Base-by-base conservation (phyloP, 2,797 vertebrate genomes). In the Orientallactaga sibirica region DNA sequence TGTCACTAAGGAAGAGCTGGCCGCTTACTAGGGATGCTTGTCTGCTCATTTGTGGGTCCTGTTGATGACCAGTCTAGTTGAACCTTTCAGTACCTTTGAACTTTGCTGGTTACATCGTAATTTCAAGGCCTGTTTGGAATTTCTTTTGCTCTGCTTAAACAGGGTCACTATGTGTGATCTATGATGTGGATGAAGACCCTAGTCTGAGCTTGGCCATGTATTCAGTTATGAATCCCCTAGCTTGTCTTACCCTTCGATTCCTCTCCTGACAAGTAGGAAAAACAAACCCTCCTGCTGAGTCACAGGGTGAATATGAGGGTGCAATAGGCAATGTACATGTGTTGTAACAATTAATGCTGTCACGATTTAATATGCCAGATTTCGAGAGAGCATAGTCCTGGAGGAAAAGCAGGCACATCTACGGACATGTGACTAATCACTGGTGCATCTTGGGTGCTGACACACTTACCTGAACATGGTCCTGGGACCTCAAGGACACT, bases 1-100 rank as follows among this genome's bases (percentile, higher is more conserved):
- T n/a, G 9, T 37, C 3, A 14, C 22, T 19, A 3, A 4, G 61
- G 55, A 52, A n/a, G 48, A 5, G 15, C 18, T 2, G 19, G 0
- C 24, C 2, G 3, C 0, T 0, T 3, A 0, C 7, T 52, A 7
- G 37, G 7, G 2, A 7, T 22, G 33, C 64, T 33, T 25, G 52
- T 41, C 84, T 43, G 68, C 61, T 74, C 55, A n/a, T 16, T n/a
- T 16, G 68, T 9, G 33, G 62, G 27, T 37, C 92, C 10, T 2
- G 55, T 37, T 33, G 15, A n/a, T 11, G 52, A 14, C 7, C 2
- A 1, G 18, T 52, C 29, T 91, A 1, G 18, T 27, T 4, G 48
- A 81, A 24, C 14, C 66, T 20, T 67, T 27, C 14, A 12, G 27
- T 66, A 43, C 37, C 27, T 22, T 84, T 22, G 19, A 37, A 22